Evolutionary conservation across 2,797 vertebrate species (phyloP).

Genomic region (Enteromius trimaculatus): DNA sequence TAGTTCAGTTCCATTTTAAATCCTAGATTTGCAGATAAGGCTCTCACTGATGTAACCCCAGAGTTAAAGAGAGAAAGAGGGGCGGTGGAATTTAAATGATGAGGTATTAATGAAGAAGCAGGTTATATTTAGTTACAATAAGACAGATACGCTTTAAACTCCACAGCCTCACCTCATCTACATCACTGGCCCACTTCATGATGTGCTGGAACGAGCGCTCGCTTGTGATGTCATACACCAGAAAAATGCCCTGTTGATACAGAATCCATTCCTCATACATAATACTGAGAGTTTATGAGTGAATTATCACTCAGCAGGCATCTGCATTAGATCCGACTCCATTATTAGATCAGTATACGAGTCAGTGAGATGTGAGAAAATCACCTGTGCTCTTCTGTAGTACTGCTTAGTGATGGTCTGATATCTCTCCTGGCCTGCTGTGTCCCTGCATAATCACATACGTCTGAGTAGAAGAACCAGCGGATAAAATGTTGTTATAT

Average conservation of each 20-base stretch:
- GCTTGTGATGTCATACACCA: constrained; percentile 96
- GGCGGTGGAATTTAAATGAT: constrained; percentile 6
- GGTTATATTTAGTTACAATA: neutral
- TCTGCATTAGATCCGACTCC: neutral
- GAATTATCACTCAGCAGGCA: neutral
- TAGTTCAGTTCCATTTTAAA: neutral
- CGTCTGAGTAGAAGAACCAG: constrained; percentile 7
- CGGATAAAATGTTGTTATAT: neutral
- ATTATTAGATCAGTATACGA: neutral
- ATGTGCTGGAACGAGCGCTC: constrained; percentile 98
- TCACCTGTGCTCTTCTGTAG: constrained; percentile 94
- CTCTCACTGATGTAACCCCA: neutral
- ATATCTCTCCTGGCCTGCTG: constrained; percentile 94
- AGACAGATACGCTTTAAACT: neutral
- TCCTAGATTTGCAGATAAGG: neutral
- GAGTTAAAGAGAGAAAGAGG: constrained; percentile 38
- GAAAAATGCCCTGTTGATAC: constrained; percentile 80
- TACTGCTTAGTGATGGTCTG: constrained; percentile 99
- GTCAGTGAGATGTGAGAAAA: constrained; percentile 2
- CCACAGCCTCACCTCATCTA: constrained; percentile 88
- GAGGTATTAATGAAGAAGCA: neutral
- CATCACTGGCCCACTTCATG: constrained; percentile 98
- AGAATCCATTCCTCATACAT: neutral
- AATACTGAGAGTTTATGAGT: constrained; percentile 6
- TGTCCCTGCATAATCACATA: constrained; percentile 82